phyloP scores from a whole-genome alignment of 2,113 vertebrate genomes.

The Podilymbus podiceps region DNA sequence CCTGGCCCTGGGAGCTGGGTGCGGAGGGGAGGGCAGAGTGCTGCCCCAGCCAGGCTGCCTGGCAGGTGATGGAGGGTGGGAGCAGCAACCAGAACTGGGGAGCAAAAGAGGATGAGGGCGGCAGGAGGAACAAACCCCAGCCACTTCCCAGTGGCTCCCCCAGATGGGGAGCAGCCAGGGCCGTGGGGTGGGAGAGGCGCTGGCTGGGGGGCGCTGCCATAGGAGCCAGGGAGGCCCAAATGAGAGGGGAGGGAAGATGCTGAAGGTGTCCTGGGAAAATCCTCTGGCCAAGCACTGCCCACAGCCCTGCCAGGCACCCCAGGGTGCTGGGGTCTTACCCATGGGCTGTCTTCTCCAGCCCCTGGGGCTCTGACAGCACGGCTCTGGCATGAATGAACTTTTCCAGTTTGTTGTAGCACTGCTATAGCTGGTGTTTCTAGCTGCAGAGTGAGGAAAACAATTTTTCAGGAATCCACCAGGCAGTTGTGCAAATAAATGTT shows the following conservation, averaged over 20 bases:
- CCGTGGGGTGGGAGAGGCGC: neutral
- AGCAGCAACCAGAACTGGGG: neutral
- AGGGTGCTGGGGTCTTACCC: neutral
- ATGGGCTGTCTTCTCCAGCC: neutral
- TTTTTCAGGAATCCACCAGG: neutral
- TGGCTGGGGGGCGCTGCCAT: rapidly evolving
- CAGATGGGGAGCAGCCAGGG: neutral
- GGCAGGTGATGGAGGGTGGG: neutral
- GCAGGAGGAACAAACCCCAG: neutral
- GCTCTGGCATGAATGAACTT: neutral
- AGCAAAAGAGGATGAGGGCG: neutral
- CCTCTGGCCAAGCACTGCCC: neutral
- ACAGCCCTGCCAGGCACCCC: neutral
- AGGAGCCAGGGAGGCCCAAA: neutral
- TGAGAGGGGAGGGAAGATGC: neutral
- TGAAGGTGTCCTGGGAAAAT: neutral
- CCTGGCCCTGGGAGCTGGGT: neutral
- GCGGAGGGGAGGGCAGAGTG: too few relatives aligned
- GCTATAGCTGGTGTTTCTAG: neutral
- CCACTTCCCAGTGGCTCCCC: too few relatives aligned
- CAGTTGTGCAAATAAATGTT: conserved; percentile 30
- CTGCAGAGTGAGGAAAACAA: conserved; percentile 18
- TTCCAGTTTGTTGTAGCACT: neutral
- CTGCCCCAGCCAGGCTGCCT: neutral
- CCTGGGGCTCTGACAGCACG: neutral